A percentile compares a stretch with the other conserved stretches of the same genome.
These are phyloP conservation scores for Chaetops frenatus DNA, from an alignment of 2,113 vertebrate species.

Conservation along the genomic window DNA sequence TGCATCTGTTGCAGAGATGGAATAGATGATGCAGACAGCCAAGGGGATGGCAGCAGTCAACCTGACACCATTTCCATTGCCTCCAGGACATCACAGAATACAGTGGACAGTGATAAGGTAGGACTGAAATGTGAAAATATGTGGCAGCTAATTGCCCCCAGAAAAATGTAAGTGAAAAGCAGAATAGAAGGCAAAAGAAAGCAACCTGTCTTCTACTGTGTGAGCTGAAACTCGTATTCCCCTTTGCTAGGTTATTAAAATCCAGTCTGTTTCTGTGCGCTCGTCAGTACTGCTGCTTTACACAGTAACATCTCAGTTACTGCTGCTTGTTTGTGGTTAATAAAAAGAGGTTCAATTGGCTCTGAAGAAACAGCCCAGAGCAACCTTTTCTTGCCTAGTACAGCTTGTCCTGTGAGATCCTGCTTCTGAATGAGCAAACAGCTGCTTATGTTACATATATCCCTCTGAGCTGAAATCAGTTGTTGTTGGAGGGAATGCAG, in stretches of 20 bases:
- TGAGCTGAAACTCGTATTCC: neutral
- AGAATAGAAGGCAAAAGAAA: neutral
- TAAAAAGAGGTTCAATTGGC: neutral
- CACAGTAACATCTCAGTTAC: neutral
- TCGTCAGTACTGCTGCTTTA: neutral
- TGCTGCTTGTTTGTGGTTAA: neutral
- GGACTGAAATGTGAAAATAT: conserved; percentile 42
- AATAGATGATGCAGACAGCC: conserved; percentile 91
- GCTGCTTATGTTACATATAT: neutral
- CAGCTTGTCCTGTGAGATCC: neutral
- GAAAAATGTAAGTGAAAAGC: neutral
- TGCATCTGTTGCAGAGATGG: conserved; percentile 78
- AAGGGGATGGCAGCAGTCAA: conserved; percentile 96
- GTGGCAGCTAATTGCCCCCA: neutral
- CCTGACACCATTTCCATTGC: conserved; percentile 98
- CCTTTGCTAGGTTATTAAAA: neutral
- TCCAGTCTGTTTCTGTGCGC: neutral
- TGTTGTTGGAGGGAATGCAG: neutral
- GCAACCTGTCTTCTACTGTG: neutral
- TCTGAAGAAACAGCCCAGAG: neutral
- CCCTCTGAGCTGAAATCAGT: neutral
- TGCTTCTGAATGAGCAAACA: neutral
- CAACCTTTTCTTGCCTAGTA: neutral
- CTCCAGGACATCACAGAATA: conserved; percentile 96
- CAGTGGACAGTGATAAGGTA: conserved; percentile 98